Evolutionary conservation across 1,140 invertebrate genomes (phyloP), one percentile per base, ranked within the genome.

Genomic region (Phortica variegata): DNA sequence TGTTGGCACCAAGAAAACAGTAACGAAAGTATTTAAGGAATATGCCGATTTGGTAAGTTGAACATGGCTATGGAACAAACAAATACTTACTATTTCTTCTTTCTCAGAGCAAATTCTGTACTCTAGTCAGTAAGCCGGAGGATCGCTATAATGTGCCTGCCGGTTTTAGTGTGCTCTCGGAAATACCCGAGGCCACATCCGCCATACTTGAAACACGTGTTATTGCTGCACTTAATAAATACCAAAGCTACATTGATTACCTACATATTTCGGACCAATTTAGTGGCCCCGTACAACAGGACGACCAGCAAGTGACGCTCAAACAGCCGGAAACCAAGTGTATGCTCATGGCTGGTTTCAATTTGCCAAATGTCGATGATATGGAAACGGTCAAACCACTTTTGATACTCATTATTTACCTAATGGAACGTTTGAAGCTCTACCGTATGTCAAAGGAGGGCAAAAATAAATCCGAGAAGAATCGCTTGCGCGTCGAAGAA

Each of bases 231-330:
- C 80, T 98, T 49, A 85, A 87, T 50, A 95, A 91, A 78, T 95
- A 90, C 81, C 82, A 89, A 55, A 83, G 87, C 51, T 81, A 87
- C 62, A 85, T 99, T 60, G 95, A 99, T 75, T 98, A 89, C 78
- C 90, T 99, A 76, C 95, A 99, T 79, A 87, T 99, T 65, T 97
- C 94, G 47, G 97, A 99, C 79, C 91, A 97, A 73, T 98, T 87
- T 78, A 90, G 87, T 58, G 91, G 96, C 33, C 82, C 84, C 5
- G 94, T 95, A 77, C 85, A 88, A 69, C 86, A 88, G 69, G 94
- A 97, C 87, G 73, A 76, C 55, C 43, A 57, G 41, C 29, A 58
- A 10, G 41, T 43, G 48, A 75, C 77, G 44, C 69, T 85, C 13
- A 84, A 85, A 49, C 83, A 84, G 56, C 83, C 85, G 5, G 87